Conservation (phyloP, 1,140 invertebrate genomes). For the Lordiphosa clarofinis region DNA sequence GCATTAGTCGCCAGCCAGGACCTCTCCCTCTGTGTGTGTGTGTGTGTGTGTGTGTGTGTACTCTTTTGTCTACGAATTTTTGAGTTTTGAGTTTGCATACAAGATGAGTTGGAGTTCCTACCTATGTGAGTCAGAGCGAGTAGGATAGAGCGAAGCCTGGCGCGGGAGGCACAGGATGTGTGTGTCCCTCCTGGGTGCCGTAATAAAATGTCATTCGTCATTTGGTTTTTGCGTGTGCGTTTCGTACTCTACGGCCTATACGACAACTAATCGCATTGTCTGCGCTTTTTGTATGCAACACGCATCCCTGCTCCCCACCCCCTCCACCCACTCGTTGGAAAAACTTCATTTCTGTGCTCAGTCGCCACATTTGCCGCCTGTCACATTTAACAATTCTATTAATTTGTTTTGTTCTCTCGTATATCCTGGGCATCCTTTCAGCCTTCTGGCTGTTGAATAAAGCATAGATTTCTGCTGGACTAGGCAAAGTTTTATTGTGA, state of each 20-base stretch:
- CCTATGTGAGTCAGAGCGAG: neutral
- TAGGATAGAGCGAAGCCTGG: neutral
- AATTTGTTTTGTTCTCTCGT: slow-evolving; percentile 73
- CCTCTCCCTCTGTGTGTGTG: slow-evolving; percentile 22
- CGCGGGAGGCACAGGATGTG: slow-evolving; percentile 15
- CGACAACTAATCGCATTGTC: slow-evolving; percentile 77
- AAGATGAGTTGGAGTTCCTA: slow-evolving; percentile 65
- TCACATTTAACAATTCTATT: slow-evolving; percentile 77
- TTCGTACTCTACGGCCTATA: slow-evolving; percentile 46
- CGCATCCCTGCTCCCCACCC: slow-evolving; percentile 32
- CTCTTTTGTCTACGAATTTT: slow-evolving; percentile 77
- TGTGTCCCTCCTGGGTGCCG: slow-evolving; percentile 66
- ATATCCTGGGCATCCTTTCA: slow-evolving; percentile 23
- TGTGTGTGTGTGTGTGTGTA: slow-evolving; percentile 45
- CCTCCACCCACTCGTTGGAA: slow-evolving; percentile 1
- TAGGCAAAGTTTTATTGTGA: slow-evolving; percentile 68
- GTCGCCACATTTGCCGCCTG: slow-evolving; percentile 63
- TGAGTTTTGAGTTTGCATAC: slow-evolving; percentile 78
- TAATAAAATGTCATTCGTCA: slow-evolving; percentile 78
- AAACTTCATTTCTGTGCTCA: slow-evolving; percentile 19
- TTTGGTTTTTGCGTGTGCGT: slow-evolving; percentile 76
- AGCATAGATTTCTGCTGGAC: slow-evolving; percentile 33
- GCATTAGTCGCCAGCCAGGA: slow-evolving; percentile 50
- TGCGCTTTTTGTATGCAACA: slow-evolving; percentile 75
- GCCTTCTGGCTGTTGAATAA: slow-evolving; percentile 52